Base-by-base conservation (phyloP, 2,113 vertebrate species). In the Rissa tridactyla region DNA sequence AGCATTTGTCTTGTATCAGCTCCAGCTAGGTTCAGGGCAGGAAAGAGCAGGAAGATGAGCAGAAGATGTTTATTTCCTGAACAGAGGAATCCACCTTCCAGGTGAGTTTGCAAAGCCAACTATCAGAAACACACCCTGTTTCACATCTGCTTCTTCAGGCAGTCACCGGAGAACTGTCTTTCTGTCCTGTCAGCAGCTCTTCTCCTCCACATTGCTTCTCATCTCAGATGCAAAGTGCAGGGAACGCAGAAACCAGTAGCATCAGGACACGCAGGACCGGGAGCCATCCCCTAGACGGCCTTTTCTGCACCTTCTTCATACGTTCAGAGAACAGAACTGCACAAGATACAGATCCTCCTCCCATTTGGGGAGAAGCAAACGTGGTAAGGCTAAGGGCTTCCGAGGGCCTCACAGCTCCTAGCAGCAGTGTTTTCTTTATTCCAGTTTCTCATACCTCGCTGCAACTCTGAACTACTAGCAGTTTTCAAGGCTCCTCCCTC, bases 1-100 rank as follows among this genome's bases (percentile, higher is more conserved):
- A 77, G 5, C 1, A 0, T 15, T 91, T 0, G 0, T 70, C 58
- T 20, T 18, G 18, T 4, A 75, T 86, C 30, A 70, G 60, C 60
- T 86, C 51, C 77, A 89, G 55, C 14, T 76, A 34, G 15, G 9
- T 40, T 62, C 3, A 1, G n/a, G 44, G 27, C 20, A 84, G 4
- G 22, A 64, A 60, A 75, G 34, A 83, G 40, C 27, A 88, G 40
- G 19, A 83, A 88, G 55, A 66, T 20, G n/a, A 75, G 12, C 18
- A 10, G 47, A 68, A 84, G 65, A 87, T 15, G 2, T 16, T 91
- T 73, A 62, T 68, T 71, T 94, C 14, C 44, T 82, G 13, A 91
- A 78, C 15, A 81, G 14, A 89, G 42, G 51, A 78, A 79, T 52
- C 23, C 30, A 57, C 13, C 1, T 52, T 92, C 9, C n/a, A 62